A percentile compares a stretch with the other conserved stretches of the same genome.
Conservation (phyloP, 1,140 invertebrate genomes). For the Agrypnia vestita region DNA sequence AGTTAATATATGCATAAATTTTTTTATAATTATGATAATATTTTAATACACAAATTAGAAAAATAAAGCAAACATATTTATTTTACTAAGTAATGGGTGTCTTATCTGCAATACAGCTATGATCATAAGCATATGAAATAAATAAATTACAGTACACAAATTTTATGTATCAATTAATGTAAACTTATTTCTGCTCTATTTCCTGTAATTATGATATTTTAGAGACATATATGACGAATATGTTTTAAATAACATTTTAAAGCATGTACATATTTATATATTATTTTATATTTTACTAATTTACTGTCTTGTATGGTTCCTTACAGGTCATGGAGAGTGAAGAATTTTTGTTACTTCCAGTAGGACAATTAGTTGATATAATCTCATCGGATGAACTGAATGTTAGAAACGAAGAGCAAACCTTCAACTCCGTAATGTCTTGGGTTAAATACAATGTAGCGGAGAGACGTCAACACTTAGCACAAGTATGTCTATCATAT, state of each 20-base stretch:
- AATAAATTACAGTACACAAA: no score
- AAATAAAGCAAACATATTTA: no score
- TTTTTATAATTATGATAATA: no score
- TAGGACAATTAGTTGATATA: constrained; percentile 96
- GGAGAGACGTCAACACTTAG: constrained; percentile 90
- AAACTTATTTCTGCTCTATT: no score
- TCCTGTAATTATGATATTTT: no score
- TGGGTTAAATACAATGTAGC: constrained; percentile 98
- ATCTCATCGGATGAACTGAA: constrained; percentile 98
- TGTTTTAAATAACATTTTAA: neutral
- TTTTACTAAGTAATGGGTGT: no score
- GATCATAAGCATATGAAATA: no score
- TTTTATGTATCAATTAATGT: no score
- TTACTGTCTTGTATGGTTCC: constrained; percentile 4
- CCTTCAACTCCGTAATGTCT: constrained; percentile 97
- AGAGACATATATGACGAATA: no score
- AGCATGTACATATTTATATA: neutral
- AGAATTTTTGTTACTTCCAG: constrained; percentile 96
- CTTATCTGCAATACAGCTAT: no score
- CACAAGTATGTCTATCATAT: constrained; percentile 77
- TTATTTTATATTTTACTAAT: neutral
- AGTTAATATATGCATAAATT: no score
- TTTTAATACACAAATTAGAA: no score
- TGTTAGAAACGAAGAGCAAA: constrained; percentile 97
- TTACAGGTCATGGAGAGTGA: constrained; percentile 96